Conservation (phyloP, 2,113 vertebrate species). For the Planiliza haematocheilus region DNA sequence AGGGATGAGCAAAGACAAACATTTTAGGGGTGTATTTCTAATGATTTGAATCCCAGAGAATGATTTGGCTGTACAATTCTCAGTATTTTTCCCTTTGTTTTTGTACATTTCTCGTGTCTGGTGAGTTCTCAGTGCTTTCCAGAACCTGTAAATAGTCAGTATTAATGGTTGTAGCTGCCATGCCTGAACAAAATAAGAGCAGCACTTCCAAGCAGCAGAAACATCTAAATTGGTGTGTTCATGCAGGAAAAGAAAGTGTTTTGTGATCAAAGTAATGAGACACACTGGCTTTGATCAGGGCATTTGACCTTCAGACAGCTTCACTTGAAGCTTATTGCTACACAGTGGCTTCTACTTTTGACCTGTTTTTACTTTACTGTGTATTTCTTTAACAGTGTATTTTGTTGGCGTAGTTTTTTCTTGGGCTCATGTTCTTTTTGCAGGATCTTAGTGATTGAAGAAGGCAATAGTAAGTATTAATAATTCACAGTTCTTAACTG, state of each 20-base stretch:
- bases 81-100: background rate
- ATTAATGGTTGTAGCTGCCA: background rate
- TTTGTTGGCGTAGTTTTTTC: background rate
- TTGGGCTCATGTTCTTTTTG: background rate
- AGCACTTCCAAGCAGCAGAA: background rate
- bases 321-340: background rate
- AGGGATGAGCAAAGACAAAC: background rate
- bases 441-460: too few species aligned
- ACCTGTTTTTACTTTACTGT: background rate
- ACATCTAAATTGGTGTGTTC: background rate
- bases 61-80: too few species aligned
- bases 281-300: background rate
- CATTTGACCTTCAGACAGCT: background rate
- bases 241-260: background rate
- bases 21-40: too few species aligned
- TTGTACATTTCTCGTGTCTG: background rate
- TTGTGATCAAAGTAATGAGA: background rate
- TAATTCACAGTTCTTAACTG: too few species aligned
- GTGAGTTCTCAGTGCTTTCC: background rate
- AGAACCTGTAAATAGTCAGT: background rate
- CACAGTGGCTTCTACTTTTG: background rate
- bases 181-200: background rate
- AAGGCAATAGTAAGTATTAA: too few species aligned
- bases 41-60: too few species aligned
- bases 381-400: background rate